Base-by-base conservation (phyloP, 2,113 vertebrate species). In the Platichthys stellatus region DNA sequence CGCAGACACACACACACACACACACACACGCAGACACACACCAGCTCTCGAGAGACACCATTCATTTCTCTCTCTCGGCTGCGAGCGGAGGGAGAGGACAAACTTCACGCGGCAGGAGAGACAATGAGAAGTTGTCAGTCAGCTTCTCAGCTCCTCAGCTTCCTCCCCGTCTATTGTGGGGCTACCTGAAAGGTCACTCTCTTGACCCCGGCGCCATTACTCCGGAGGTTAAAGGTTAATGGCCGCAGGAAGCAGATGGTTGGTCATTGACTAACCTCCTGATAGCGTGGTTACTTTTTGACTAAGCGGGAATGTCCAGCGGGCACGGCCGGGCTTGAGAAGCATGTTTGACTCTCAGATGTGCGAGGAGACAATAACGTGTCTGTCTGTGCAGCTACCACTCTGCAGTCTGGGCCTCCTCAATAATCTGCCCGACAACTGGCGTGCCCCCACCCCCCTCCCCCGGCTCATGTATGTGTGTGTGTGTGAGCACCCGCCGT, bases 381-480 rank as follows among this genome's bases (percentile, higher is more conserved):
- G 49, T 51, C 17, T n/a, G 51, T 53, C 20, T 53, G 51, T 53
- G 51, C n/a, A 9, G n/a, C 47, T 63, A 1, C 18, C 61, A 24
- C 40, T 59, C 47, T 38, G 67, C 23, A 26, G 60, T 73, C 69
- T 63, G 69, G 58, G 2, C 47, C 59, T 18, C 58, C 11, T 62
- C 84, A 38, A 28, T 79, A 92, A 88, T 92, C 92, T 92, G 91
- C 91, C 91, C 21, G 21, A 63, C 84, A 47, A 93, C 90, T 15
- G 61, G 11, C 26, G 1, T 63, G 63, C 63, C 63, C 63, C 24
- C 31, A 15, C 6, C 31, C 60, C 5, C 31, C 65, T 58, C 21
- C 31, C 23, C 6, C 28, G 0, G 18, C 23, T 23, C 18, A 26
- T 1, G 21, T n/a, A 12, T 43, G 9, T 58, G 6, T 43, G 63